Evolutionary conservation across 2,113 vertebrate genomes (phyloP).

Genomic region (Crotophaga sulcirostris): DNA sequence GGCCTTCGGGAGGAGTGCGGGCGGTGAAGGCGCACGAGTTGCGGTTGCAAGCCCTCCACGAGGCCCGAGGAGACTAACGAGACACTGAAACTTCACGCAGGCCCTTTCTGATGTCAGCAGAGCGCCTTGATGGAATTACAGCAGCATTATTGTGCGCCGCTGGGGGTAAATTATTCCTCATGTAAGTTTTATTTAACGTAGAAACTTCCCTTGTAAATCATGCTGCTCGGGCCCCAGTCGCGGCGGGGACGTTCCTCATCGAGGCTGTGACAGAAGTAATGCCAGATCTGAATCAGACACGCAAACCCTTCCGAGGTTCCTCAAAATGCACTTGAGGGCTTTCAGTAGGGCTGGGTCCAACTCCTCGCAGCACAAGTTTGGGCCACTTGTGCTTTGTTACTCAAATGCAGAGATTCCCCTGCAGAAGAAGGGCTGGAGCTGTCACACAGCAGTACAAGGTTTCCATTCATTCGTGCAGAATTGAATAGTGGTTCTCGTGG

Average conservation of each 20-base stretch:
- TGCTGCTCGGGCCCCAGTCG: fast-evolving
- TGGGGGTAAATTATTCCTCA: slow-evolving; percentile 28
- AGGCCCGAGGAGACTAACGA: neutral
- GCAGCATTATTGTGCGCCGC: neutral
- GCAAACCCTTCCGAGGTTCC: neutral
- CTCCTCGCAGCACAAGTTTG: neutral
- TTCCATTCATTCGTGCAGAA: neutral
- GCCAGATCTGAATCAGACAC: neutral
- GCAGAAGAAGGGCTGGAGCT: neutral
- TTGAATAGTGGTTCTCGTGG: neutral
- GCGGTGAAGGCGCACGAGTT: neutral
- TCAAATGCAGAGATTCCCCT: fast-evolving
- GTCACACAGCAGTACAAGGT: neutral
- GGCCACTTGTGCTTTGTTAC: neutral
- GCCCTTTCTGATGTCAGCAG: neutral
- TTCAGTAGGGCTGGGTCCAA: neutral
- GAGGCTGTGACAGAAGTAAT: neutral
- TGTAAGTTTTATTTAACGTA: slow-evolving; percentile 36
- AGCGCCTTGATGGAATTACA: neutral
- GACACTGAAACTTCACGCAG: neutral
- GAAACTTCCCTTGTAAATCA: neutral
- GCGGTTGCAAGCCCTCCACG: neutral
- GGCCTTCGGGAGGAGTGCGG: neutral
- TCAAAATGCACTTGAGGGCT: neutral
- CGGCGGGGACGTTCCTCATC: neutral